A percentile compares a stretch with the other conserved stretches of the same genome.
phyloP scores from a whole-genome alignment of 37 sponge, comb jelly and placozoan species.

The Aphrocallistes beatrix region DNA sequence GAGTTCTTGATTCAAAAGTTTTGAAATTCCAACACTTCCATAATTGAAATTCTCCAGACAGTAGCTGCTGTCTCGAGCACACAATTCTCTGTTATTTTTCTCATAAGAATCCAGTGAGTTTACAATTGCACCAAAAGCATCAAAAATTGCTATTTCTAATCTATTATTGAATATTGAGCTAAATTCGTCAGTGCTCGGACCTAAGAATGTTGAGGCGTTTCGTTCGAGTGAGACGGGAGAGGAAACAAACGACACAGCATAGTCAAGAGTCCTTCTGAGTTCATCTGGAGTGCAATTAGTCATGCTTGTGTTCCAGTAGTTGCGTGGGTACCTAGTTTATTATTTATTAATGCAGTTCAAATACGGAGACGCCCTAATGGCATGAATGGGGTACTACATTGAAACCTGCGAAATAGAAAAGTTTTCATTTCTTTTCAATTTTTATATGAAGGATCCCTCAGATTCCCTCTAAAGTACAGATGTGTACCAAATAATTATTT shows the following conservation, averaged over 20 bases:
- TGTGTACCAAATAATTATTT: too few species aligned
- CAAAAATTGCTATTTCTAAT: not conserved
- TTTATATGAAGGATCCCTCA: too few species aligned
- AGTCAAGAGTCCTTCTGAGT: not conserved
- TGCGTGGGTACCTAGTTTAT: not conserved
- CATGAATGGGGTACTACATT: too few species aligned
- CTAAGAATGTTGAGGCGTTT: not conserved
- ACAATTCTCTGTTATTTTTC: not conserved
- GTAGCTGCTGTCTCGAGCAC: not conserved
- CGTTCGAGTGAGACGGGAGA: not conserved
- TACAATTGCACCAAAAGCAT: not conserved
- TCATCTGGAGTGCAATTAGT: not conserved
- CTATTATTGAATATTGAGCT: not conserved
- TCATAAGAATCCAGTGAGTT: not conserved
- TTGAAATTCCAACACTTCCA: not conserved
- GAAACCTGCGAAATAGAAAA: too few species aligned
- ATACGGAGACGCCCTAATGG: too few species aligned
- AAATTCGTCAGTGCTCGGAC: not conserved
- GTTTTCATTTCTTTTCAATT: too few species aligned
- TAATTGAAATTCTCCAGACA: constrained; percentile 12
- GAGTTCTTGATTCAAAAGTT: not conserved
- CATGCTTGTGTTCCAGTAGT: not conserved
- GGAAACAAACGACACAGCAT: not conserved
- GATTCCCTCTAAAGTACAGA: too few species aligned
- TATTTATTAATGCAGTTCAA: too few species aligned